phyloP scores from a whole-genome alignment of 2,888 invertebrate genomes.

The Itoplectis maculator region DNA sequence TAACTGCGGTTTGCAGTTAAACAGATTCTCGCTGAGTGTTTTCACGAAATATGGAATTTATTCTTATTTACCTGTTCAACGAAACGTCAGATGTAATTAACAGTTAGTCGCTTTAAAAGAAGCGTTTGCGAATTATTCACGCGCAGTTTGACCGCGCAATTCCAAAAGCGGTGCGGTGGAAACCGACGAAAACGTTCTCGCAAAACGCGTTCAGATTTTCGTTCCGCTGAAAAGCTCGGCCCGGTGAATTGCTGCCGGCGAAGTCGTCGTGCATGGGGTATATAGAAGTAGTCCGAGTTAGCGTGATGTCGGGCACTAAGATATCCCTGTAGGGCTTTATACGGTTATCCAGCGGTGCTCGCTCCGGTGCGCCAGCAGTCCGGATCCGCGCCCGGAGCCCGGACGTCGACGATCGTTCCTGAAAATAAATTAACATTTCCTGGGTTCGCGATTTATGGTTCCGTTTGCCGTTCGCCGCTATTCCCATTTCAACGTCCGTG shows the following conservation, averaged over 20 bases:
- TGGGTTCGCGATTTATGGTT: constrained; percentile 63
- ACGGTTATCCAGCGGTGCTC: constrained; percentile 57
- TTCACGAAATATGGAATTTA: no score
- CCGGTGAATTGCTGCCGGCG: not conserved
- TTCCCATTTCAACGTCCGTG: constrained; percentile 65
- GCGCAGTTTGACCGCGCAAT: not conserved
- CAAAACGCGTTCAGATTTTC: not conserved
- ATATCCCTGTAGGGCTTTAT: constrained; percentile 51
- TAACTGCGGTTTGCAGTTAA: no score
- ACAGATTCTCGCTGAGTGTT: no score
- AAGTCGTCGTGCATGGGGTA: no score
- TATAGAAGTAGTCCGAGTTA: not conserved
- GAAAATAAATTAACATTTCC: constrained; percentile 69
- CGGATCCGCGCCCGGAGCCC: constrained; percentile 33
- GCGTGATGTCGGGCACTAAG: constrained; percentile 62
- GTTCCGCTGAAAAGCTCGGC: not conserved
- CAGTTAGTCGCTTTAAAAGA: no score
- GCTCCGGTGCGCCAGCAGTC: constrained; percentile 18
- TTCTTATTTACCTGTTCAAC: no score
- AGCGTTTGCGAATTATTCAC: not conserved
- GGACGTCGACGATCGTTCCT: constrained; percentile 62
- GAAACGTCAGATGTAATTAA: no score
- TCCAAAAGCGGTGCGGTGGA: not conserved
- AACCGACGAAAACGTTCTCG: not conserved
- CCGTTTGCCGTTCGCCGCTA: constrained; percentile 65